These are phyloP conservation scores for Sebastiscus albofasciatus DNA, from an alignment of 2,797 vertebrate species.

Conservation along the genomic window DNA sequence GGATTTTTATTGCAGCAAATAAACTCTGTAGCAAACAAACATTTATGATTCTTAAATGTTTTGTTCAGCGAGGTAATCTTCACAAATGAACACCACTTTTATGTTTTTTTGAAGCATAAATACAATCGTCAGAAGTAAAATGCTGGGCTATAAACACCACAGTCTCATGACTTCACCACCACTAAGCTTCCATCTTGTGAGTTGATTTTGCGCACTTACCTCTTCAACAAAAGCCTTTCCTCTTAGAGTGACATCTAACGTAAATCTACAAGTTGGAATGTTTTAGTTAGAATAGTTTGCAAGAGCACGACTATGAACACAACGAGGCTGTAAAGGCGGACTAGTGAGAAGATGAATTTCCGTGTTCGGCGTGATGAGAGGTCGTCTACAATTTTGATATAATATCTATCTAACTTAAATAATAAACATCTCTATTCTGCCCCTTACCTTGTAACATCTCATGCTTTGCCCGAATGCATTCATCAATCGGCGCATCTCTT, in stretches of 20 bases:
- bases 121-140: background rate
- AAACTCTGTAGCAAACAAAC: background rate
- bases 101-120: background rate
- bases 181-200: background rate
- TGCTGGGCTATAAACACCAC: background rate
- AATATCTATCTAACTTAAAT: too few species aligned
- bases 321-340: background rate
- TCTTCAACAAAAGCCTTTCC: background rate
- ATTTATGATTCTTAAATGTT: background rate
- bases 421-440: too few species aligned
- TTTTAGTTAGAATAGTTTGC: background rate
- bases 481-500: too few species aligned
- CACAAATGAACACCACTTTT: background rate
- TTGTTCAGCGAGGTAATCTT: background rate
- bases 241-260: background rate
- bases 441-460: too few species aligned
- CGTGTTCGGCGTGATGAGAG: background rate
- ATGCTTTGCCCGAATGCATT: too few species aligned
- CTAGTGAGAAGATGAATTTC: background rate
- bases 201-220: background rate
- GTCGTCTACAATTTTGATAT: too few species aligned
- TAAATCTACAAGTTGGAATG: background rate
- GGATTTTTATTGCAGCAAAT: background rate
- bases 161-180: background rate
- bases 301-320: background rate